These are phyloP conservation scores for Balanococcus diminutus DNA, from an alignment of 2,888 invertebrate species.

Conservation along the genomic window DNA sequence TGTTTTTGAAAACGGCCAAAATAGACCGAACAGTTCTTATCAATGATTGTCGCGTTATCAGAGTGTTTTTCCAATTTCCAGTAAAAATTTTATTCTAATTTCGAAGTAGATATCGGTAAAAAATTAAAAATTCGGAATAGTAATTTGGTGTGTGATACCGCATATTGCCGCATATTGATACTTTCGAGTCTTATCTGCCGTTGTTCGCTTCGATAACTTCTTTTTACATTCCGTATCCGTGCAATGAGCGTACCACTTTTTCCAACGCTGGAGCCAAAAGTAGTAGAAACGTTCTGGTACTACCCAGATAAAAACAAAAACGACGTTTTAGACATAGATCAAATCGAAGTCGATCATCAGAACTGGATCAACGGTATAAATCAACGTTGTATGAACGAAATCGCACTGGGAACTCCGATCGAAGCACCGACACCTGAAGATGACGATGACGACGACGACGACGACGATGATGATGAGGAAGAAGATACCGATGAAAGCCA, in stretches of 20 bases:
- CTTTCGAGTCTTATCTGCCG: no score
- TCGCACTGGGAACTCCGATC: conserved; percentile 43
- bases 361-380: conserved; percentile 43
- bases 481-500: conserved; percentile 52
- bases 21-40: no score
- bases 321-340: conserved; percentile 45
- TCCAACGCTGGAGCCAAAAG: conserved; percentile 40
- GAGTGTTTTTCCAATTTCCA: no score
- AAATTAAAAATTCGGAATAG: no score
- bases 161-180: no score
- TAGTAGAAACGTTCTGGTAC: conserved; percentile 40
- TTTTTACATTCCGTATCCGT: no score
- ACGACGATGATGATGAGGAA: conserved; percentile 50
- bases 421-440: conserved; percentile 44
- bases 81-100: no score
- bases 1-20: no score
- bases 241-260: conserved; percentile 46
- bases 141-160: no score
- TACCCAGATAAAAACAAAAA: conserved; percentile 42
- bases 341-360: conserved; percentile 49
- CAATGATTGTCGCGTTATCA: no score
- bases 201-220: no score
- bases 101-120: no score
- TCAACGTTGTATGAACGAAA: conserved; percentile 35
- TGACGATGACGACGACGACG: conserved; percentile 50